phyloP scores from a whole-genome alignment of 2,888 invertebrate genomes.

The Coleophora flavipennella region DNA sequence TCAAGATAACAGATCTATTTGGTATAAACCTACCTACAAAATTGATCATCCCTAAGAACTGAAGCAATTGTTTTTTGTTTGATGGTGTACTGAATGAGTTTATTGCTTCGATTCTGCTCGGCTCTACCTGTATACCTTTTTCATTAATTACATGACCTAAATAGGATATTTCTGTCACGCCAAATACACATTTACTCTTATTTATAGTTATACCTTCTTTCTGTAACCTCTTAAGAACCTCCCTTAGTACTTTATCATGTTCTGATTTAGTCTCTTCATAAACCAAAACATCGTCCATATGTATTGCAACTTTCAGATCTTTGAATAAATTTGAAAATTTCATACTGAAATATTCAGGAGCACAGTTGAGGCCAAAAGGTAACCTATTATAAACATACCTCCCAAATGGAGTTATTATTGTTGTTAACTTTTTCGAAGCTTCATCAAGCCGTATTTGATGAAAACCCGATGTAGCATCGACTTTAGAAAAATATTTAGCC shows the following conservation, averaged over 20 bases:
- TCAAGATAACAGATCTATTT: no score
- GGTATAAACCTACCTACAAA: no score
- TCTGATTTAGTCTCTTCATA: background rate
- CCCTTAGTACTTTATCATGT: background rate
- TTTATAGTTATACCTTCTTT: slow-evolving; percentile 1
- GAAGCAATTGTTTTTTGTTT: background rate
- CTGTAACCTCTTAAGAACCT: background rate
- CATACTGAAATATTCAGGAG: no score
- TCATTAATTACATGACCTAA: background rate
- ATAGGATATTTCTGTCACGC: background rate
- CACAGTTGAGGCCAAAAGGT: no score
- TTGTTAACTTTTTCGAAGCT: no score
- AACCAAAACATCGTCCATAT: background rate
- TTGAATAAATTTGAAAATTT: slow-evolving; percentile 1
- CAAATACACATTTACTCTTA: background rate
- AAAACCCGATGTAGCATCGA: background rate
- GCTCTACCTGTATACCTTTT: background rate
- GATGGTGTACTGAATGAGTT: background rate
- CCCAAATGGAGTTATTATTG: no score
- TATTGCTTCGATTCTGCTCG: background rate
- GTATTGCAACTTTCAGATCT: slow-evolving; percentile 1
- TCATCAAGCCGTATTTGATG: no score
- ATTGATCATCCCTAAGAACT: background rate
- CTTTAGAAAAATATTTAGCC: background rate
- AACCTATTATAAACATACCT: no score